Evolutionary conservation across 1,140 invertebrate species (phyloP).

Genomic region (Bombus breviceps): DNA sequence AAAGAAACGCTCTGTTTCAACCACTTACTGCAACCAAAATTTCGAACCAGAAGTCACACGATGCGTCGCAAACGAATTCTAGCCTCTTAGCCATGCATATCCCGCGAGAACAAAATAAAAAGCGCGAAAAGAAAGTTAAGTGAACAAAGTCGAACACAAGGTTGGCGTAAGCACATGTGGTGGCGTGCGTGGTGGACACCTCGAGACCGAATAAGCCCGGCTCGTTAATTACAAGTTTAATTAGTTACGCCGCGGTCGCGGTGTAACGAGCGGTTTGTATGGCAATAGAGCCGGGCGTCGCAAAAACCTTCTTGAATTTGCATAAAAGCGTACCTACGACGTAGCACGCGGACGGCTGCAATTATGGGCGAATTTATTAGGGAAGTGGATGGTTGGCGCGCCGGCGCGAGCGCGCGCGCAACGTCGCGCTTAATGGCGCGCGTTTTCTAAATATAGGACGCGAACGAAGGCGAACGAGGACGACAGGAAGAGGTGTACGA

Average conservation of each 20-base stretch:
- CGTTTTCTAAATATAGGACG: slow-evolving; percentile 64
- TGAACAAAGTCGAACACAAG: background rate
- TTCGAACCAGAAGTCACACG: too few species aligned
- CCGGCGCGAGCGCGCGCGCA: background rate
- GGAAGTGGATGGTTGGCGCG: slow-evolving; percentile 34
- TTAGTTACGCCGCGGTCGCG: slow-evolving; percentile 30
- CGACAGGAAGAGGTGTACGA: slow-evolving; percentile 64
- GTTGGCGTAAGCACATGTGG: background rate
- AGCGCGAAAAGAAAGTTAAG: background rate
- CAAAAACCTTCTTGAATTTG: slow-evolving; percentile 22
- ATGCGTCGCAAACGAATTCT: background rate
- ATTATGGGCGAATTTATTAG: slow-evolving; percentile 50
- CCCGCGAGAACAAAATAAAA: background rate
- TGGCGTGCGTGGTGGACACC: background rate
- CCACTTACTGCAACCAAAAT: too few species aligned
- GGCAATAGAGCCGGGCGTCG: background rate
- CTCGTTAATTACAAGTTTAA: slow-evolving; percentile 35
- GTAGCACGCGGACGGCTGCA: slow-evolving; percentile 5
- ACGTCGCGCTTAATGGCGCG: slow-evolving; percentile 22
- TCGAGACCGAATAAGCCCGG: background rate
- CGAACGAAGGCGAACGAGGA: slow-evolving; percentile 29
- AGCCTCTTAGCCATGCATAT: background rate
- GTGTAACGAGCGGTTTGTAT: slow-evolving; percentile 25
- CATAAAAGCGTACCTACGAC: slow-evolving; percentile 39
- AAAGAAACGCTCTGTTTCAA: background rate